phyloP scores from a whole-genome alignment of 2,797 vertebrate genomes.

The Capromys pilorides region DNA sequence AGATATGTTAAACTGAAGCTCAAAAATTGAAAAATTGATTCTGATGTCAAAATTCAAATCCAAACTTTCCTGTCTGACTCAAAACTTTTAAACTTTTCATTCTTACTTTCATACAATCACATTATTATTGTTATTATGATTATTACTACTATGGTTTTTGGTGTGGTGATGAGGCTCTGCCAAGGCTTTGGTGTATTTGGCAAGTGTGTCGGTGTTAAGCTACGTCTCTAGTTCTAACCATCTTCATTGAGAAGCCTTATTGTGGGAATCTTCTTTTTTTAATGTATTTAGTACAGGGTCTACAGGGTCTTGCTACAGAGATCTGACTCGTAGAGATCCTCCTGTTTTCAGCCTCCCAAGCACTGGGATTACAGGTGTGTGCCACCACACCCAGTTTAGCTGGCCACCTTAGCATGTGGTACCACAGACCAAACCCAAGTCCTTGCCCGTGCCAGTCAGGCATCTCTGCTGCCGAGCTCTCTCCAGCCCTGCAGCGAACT shows the following conservation, averaged over 20 bases:
- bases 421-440: too few species aligned
- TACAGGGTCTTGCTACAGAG: too few species aligned
- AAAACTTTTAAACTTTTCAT: neutral
- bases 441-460: too few species aligned
- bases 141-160: neutral
- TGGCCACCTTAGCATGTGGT: too few species aligned
- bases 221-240: neutral
- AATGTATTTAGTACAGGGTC: too few species aligned
- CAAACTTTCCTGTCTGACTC: neutral
- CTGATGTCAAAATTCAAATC: slow-evolving; percentile 24
- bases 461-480: too few species aligned
- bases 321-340: too few species aligned
- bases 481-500: too few species aligned
- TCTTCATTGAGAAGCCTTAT: neutral
- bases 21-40: slow-evolving; percentile 26
- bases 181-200: neutral
- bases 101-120: neutral
- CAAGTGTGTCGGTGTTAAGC: neutral
- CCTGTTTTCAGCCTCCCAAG: too few species aligned
- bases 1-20: neutral
- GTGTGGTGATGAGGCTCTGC: neutral
- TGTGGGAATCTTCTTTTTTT: slow-evolving; percentile 22
- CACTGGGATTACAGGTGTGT: too few species aligned
- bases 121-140: too few species aligned
- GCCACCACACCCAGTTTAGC: too few species aligned